Evolutionary conservation across 2,113 vertebrate genomes (phyloP), one percentile per base, ranked within the genome.

Genomic region (human (Homo sapiens)): DNA sequence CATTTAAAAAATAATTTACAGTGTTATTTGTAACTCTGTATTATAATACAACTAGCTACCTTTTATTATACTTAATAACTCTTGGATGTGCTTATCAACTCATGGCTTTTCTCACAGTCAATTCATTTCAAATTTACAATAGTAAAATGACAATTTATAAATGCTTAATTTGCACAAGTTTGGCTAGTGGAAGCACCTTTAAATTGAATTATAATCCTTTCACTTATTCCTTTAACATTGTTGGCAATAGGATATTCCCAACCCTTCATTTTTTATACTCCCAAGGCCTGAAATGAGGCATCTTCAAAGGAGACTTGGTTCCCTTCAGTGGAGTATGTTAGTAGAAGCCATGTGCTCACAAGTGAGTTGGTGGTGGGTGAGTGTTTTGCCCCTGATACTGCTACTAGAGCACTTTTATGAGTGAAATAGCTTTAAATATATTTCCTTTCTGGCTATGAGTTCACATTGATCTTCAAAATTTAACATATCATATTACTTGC

Each of bases 391-490:
- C 40, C 45, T 48, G 3, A 12, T 48, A 45, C 35, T 80, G 66
- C 85, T 35, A n/a, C 7, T 40, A 25, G 57, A 43, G 18, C 13
- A 70, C n/a, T 70, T 90, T 68, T 48, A 32, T n/a, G 38, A 72
- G 59, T 45, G 30, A 84, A 35, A 75, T 4, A 55, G n/a, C 2
- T 93, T 59, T 48, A 84, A 93, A 83, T 48, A 73, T 38, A 93
- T 76, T 91, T 88, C 40, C 76, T 61, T 93, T 90, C 35, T 91
- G 43, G 38, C 68, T 88, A 72, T 55, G 4, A 88, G 75, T 68
- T 88, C 27, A 75, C 70, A 94, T 27, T 93, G 92, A 96, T 96
- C 23, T 87, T 55, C 55, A 13, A 45, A 76, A 89, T 57, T 88
- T 90, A 57, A 90, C 40, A 45, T 52, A 87, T 66, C 7, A 16